phyloP scores from a whole-genome alignment of 2,888 invertebrate species.

The Drosophila silvestris region DNA sequence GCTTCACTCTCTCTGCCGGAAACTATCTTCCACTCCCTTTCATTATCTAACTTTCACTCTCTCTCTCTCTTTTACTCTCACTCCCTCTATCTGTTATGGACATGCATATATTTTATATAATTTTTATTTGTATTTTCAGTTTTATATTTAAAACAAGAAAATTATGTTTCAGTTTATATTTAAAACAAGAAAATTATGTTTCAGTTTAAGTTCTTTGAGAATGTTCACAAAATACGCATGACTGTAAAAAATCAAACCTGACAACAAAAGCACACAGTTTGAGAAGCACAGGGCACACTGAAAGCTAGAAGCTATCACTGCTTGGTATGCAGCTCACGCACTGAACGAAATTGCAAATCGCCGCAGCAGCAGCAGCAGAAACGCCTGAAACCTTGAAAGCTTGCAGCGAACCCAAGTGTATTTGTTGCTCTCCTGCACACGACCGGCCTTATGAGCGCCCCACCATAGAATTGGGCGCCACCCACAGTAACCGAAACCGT shows the following conservation, averaged over 20 bases:
- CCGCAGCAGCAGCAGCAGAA: slow-evolving; percentile 35
- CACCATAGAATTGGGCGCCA: slow-evolving; percentile 35
- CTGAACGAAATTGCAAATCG: slow-evolving; percentile 50
- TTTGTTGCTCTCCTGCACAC: slow-evolving; percentile 40
- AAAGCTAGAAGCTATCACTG: slow-evolving; percentile 1
- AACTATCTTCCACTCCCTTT: not conserved
- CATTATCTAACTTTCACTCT: not conserved
- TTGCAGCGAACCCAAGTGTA: slow-evolving; percentile 45
- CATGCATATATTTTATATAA: not conserved
- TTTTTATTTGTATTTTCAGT: not conserved
- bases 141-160: not conserved
- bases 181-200: not conserved
- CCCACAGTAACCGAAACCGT: slow-evolving; percentile 41
- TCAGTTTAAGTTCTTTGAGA: not conserved
- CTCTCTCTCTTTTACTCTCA: not conserved
- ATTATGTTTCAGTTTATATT: not conserved
- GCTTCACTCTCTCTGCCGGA: not conserved
- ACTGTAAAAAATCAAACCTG: not conserved
- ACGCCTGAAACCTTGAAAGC: slow-evolving; percentile 66
- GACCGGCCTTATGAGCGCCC: slow-evolving; percentile 38
- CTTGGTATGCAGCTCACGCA: slow-evolving; percentile 38
- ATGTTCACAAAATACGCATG: not conserved
- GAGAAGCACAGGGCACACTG: not conserved
- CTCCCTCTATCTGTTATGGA: not conserved
- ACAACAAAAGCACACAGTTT: slow-evolving; percentile 14